Percentiles rank a stretch among this genome's conserved stretches.
phyloP scores from a whole-genome alignment of 92 coral and sea anemone genomes.

The Zoanthus solanderi region DNA sequence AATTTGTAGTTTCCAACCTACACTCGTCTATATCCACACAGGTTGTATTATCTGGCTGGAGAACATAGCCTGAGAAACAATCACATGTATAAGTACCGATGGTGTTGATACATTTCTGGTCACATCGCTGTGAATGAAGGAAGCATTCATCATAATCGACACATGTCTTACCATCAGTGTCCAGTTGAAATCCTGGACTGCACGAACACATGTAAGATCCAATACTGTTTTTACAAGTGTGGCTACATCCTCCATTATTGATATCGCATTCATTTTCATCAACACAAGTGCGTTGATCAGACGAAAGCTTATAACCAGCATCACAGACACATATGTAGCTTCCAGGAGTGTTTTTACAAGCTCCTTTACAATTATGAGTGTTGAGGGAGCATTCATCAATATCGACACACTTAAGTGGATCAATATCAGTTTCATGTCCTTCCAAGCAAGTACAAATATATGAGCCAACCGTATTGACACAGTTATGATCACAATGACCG shows the following conservation, averaged over 20 bases:
- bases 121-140: constrained; percentile 24
- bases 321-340: constrained; percentile 51
- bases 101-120: constrained; percentile 55
- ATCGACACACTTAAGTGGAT: constrained; percentile 9
- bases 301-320: constrained; percentile 46
- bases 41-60: constrained; percentile 25
- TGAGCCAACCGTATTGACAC: constrained; percentile 26
- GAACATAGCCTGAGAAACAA: constrained; percentile 51
- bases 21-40: constrained; percentile 48
- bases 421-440: not conserved
- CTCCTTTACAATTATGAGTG: constrained; percentile 3
- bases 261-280: constrained; percentile 42
- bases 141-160: constrained; percentile 46
- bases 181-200: constrained; percentile 5
- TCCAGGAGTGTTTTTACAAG: constrained; percentile 54
- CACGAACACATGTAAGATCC: constrained; percentile 20
- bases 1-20: not conserved
- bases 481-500: constrained; percentile 13
- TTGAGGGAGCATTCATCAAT: constrained; percentile 21
- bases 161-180: constrained; percentile 6
- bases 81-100: constrained; percentile 54
- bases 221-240: constrained; percentile 11
- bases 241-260: constrained; percentile 9
- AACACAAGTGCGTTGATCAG: constrained; percentile 50
- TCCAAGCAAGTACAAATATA: constrained; percentile 35